Conservation (phyloP, 2,797 vertebrate genomes). For the Thunnus albacares region DNA sequence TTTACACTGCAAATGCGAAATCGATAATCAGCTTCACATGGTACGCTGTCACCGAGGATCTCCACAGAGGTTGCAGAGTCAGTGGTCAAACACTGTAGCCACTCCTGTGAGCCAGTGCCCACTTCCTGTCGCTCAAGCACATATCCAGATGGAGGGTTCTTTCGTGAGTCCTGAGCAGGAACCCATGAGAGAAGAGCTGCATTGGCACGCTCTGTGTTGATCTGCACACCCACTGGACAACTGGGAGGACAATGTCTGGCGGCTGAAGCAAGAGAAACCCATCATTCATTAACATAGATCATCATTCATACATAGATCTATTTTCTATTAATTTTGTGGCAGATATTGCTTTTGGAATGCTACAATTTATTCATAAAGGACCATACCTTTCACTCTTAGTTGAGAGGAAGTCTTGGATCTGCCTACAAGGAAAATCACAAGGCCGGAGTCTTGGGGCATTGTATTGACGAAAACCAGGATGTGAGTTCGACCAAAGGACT, state of each 20-base stretch:
- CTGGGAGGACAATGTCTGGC: slow-evolving; percentile 91
- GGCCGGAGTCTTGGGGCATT: slow-evolving; percentile 92
- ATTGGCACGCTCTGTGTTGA: slow-evolving; percentile 92
- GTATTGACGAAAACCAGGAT: slow-evolving; percentile 96
- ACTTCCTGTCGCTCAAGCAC: slow-evolving; percentile 94
- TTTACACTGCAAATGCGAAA: slow-evolving; percentile 94
- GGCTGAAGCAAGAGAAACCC: slow-evolving; percentile 80
- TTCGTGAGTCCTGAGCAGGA: slow-evolving; percentile 87
- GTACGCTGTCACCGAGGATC: slow-evolving; percentile 94
- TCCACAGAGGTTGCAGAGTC: slow-evolving; percentile 92
- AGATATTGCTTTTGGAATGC: slow-evolving; percentile 4
- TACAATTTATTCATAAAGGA: background rate
- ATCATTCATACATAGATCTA: background rate
- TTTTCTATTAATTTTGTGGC: background rate
- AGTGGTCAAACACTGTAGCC: slow-evolving; percentile 95
- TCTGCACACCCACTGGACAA: slow-evolving; percentile 89
- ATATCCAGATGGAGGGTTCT: slow-evolving; percentile 90
- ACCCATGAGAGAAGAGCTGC: slow-evolving; percentile 93
- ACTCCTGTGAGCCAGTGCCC: slow-evolving; percentile 88
- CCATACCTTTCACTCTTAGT: slow-evolving; percentile 95
- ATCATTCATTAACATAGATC: background rate
- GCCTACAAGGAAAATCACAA: slow-evolving; percentile 91
- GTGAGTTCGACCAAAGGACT: slow-evolving; percentile 95
- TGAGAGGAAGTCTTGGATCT: slow-evolving; percentile 95
- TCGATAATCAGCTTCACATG: slow-evolving; percentile 92